Evolutionary conservation across 1,140 invertebrate species (phyloP), one percentile per base, ranked within the genome.

Genomic region (Pentalonia nigronervosa): DNA sequence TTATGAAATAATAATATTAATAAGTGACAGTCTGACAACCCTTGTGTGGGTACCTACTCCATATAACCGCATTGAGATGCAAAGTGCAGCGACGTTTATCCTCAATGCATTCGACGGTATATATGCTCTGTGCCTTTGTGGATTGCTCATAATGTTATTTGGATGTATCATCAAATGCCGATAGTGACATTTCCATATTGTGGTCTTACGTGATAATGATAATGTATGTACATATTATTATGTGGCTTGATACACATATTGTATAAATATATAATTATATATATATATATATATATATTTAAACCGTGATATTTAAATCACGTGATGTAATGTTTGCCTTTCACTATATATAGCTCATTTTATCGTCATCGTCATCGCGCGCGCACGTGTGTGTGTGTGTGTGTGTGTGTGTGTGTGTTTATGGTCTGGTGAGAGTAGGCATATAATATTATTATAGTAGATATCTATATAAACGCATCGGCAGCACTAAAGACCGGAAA

Each of bases 241-340:
- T 67, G 60, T n/a, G 3, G 30, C 1, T 30, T 14, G 0, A 67
- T 14, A 67, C 9, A 67, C 25, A 30, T 25, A 25, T 2, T 25
- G 9, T 2, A 11, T 25, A 25, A 9, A 60, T 25, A 60, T 8
- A 9, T 8, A 60, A 30, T 25, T 30, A n/a, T 30, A 60, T 8
- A 60, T 30, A 30, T 41, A 4, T 41, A 8, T 67, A 67, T 67
- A 30, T 7, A 76, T 14, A 76, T 76, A 76, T 76, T 76, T n/a
- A 76, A 30, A 17, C 60, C 60, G n/a, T 76, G 60, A 76, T 76
- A 76, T 76, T 76, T 30, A n/a, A 76, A 76, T 76, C n/a, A n/a
- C 30, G n/a, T 76, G n/a, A 76, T 76, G 60, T n/a, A 76, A 76
- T 76, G 60, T 76, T 76, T 83, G 83, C 83, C 36, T 83, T 41